These are phyloP conservation scores for Pempheris klunzingeri DNA, from an alignment of 2,797 vertebrate species.

Conservation along the genomic window DNA sequence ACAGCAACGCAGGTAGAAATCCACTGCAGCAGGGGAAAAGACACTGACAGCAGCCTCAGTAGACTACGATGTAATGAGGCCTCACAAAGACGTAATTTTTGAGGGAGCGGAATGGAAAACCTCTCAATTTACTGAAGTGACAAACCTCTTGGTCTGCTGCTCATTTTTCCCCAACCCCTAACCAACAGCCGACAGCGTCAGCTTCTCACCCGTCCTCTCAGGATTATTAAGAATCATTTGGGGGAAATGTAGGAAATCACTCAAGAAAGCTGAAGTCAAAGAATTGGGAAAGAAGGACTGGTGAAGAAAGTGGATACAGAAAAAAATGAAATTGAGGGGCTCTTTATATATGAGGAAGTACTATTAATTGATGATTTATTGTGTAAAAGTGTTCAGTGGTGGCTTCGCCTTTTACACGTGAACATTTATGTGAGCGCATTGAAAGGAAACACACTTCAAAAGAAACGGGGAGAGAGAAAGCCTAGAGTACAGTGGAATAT, in stretches of 20 bases:
- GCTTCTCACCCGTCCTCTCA: conserved; percentile 13
- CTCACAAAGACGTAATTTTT: conserved; percentile 2
- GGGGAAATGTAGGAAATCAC: conserved; percentile 6
- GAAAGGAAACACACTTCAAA: conserved; percentile 12
- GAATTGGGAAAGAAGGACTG: not conserved
- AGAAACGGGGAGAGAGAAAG: not conserved
- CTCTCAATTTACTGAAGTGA: not conserved
- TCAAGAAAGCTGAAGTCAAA: not conserved
- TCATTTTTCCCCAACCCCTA: not conserved
- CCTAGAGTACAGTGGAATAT: conserved; percentile 12
- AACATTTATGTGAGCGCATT: not conserved
- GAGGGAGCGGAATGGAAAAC: not conserved
- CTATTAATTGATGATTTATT: not conserved
- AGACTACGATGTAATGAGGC: conserved; percentile 25
- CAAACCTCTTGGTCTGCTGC: not conserved
- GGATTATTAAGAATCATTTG: conserved; percentile 6
- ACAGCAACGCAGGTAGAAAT: not conserved
- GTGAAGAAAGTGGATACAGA: too few species aligned
- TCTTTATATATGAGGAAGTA: not conserved
- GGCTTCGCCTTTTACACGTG: not conserved
- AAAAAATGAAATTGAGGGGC: not conserved
- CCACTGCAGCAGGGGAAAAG: not conserved
- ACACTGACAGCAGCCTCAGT: not conserved
- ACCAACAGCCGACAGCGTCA: conserved; percentile 17
- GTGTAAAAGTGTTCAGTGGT: not conserved